phyloP scores from a whole-genome alignment of 2,888 invertebrate species.

The Drosophila incognita region DNA sequence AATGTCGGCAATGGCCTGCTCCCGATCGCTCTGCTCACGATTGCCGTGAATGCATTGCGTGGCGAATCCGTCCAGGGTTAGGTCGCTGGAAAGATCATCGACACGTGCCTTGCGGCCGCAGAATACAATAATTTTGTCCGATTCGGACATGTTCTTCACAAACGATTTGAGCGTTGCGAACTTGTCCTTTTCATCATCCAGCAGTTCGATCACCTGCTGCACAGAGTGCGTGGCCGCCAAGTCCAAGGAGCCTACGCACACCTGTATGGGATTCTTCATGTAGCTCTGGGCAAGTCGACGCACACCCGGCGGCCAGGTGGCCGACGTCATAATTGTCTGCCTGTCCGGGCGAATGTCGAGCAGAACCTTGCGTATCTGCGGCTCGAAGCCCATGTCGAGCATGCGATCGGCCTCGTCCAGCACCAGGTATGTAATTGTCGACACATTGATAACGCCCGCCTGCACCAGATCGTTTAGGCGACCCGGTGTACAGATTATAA shows the following conservation, averaged over 20 bases:
- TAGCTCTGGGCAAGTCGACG: conserved; percentile 93
- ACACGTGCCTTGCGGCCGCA: conserved; percentile 94
- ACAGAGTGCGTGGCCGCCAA: conserved; percentile 96
- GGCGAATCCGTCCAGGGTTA: conserved; percentile 88
- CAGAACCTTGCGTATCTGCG: conserved; percentile 93
- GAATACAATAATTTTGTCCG: conserved; percentile 95
- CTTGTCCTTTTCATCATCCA: conserved; percentile 90
- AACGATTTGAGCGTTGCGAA: conserved; percentile 88
- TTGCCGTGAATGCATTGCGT: conserved; percentile 96
- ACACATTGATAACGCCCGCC: conserved; percentile 90
- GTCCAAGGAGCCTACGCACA: conserved; percentile 95
- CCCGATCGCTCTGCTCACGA: conserved; percentile 92
- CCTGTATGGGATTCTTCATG: conserved; percentile 95
- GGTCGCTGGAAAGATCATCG: conserved; percentile 92
- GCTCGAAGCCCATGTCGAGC: conserved; percentile 95
- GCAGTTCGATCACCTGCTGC: conserved; percentile 90
- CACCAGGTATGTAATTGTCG: conserved; percentile 93
- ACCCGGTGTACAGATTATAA: conserved; percentile 98
- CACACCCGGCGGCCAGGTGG: conserved; percentile 97
- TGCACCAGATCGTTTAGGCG: conserved; percentile 95
- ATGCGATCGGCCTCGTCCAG: conserved; percentile 97
- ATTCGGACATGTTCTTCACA: conserved; percentile 88
- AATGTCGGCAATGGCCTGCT: conserved; percentile 93
- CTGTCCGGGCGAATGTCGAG: conserved; percentile 93
- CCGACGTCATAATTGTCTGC: conserved; percentile 98